Conservation (phyloP, 2,888 invertebrate species). For the Erannis defoliaria region DNA sequence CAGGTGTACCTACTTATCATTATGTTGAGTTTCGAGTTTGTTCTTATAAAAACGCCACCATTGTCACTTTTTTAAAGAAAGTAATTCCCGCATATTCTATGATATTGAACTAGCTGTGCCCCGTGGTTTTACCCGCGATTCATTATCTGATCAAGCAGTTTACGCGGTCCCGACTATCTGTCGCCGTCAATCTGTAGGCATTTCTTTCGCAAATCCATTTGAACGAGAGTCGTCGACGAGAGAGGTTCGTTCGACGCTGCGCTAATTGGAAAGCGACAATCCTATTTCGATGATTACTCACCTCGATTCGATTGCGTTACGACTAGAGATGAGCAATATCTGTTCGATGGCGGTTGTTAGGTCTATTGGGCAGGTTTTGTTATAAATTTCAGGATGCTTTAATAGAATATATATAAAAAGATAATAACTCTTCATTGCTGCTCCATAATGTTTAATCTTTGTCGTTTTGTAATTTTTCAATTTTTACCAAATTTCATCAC, state of each 20-base stretch:
- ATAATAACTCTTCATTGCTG: too few relatives aligned
- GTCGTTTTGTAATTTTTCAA: too few relatives aligned
- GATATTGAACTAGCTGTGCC: too few relatives aligned
- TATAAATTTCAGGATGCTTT: neutral
- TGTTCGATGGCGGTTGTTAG: neutral
- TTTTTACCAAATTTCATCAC: too few relatives aligned
- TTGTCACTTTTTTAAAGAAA: too few relatives aligned
- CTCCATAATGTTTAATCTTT: too few relatives aligned
- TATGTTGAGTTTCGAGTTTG: too few relatives aligned
- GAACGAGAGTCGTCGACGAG: constrained; percentile 53
- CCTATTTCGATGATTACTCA: constrained; percentile 80
- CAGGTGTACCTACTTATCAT: too few relatives aligned
- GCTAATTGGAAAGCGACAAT: constrained; percentile 83
- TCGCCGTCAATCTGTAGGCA: constrained; percentile 17
- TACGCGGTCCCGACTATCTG: neutral
- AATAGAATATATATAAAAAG: too few relatives aligned
- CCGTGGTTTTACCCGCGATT: too few relatives aligned
- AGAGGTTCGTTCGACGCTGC: constrained; percentile 62
- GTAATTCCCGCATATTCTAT: too few relatives aligned
- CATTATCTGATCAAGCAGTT: neutral
- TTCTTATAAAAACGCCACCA: too few relatives aligned
- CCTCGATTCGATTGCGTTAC: constrained; percentile 60
- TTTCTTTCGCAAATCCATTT: constrained; percentile 29
- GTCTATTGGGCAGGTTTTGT: neutral
- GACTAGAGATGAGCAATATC: constrained; percentile 35